A percentile compares a stretch with the other conserved stretches of the same genome.
Conservation (phyloP, 2,113 vertebrate genomes). For the Ibidorhyncha struthersii region DNA sequence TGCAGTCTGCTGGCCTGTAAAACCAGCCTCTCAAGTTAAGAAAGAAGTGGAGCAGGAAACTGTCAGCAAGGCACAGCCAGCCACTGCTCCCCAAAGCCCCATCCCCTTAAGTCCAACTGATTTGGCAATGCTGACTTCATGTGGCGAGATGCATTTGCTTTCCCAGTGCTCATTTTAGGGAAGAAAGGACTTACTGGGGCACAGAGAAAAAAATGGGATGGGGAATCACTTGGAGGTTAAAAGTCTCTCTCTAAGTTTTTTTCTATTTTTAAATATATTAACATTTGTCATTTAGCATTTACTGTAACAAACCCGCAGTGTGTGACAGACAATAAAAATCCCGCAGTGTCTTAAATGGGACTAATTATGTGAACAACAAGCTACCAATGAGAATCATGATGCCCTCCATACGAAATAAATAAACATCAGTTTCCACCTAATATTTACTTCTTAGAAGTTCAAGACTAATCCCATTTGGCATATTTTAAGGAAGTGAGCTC, state of each 20-base stretch:
- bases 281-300: not conserved
- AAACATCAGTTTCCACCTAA: constrained; percentile 43
- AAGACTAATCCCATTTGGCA: constrained; percentile 19
- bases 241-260: not conserved
- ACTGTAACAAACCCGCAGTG: not conserved
- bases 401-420: not conserved
- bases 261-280: not conserved
- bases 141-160: not conserved
- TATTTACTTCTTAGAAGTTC: constrained; percentile 18
- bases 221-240: not conserved
- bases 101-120: not conserved
- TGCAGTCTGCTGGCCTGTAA: not conserved
- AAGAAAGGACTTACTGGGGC: not conserved
- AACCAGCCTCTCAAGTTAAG: not conserved
- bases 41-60: not conserved
- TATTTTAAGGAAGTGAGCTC: constrained; percentile 46
- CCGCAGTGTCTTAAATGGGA: not conserved
- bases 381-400: not conserved
- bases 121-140: not conserved
- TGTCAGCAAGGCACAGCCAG: not conserved
- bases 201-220: not conserved
- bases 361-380: constrained; percentile 21
- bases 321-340: constrained; percentile 22
- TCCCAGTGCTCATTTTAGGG: not conserved
- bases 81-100: not conserved